Base-by-base conservation (phyloP, 37 sponge, comb jelly and placozoan genomes). In the Bolinopsis microptera region DNA sequence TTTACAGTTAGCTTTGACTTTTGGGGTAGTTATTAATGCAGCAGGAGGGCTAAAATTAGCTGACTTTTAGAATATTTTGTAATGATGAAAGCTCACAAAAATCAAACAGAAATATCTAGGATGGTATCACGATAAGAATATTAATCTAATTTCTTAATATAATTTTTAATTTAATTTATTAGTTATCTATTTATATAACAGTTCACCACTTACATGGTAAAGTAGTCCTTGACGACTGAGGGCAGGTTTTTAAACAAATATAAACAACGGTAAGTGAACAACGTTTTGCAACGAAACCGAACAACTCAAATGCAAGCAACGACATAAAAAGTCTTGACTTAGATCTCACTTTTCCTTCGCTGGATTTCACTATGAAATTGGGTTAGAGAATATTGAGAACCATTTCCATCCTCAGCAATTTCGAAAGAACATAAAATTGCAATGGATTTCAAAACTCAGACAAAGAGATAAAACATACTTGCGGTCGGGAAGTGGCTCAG, bases 401-500 rank as follows among this genome's bases (percentile, higher is more conserved):
- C 61, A 48, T 48, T 13, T 18, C 13, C 61, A 48, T 48, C 13
- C 61, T 48, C 61, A 18, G 61, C 13, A 48, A 18, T 5, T 48
- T 48, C 13, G 5, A 18, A 48, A 48, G 61, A 48, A 48, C 61
- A 18, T 5, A 48, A 48, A 48, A 48, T 13, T 13, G 61, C 61
- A 48, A n/a, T n/a, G 61, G 13, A 48, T 5, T 48, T 48, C 9
- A 13, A 48, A 48, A 48, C 61, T 48, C 61, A 13, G 5, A 18
- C 13, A 48, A 48, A 48, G 13, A 48, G 13, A 38, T 25, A 18
- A 36, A 5, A 35, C 94, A 94, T 48, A 97, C 97, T 94, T 95
- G 93, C 93, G 94, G 0, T 97, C 97, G 3, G 96, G 95, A 23
- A 93, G 69, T 24, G 96, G 95, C 2, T 96, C 98, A n/a, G 95